Evolutionary conservation across 2,113 vertebrate genomes (phyloP).

Genomic region (Meles meles): DNA sequence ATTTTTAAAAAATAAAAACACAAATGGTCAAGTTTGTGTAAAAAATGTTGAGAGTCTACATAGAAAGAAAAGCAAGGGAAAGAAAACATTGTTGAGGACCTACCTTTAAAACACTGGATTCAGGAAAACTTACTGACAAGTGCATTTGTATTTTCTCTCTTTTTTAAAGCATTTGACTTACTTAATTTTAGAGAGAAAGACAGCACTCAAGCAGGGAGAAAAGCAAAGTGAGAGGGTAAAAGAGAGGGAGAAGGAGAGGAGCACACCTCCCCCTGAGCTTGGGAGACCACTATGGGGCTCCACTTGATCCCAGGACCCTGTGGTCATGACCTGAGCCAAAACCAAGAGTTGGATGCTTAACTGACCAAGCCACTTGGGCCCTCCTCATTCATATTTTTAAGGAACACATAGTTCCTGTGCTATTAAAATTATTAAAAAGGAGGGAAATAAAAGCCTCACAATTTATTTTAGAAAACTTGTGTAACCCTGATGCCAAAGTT

Average conservation of each 20-base stretch:
- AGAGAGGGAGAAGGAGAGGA: not conserved
- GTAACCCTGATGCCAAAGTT: not conserved
- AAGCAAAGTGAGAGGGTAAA: not conserved
- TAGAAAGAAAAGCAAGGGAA: not conserved
- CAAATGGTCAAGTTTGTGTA: not conserved
- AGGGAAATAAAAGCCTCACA: not conserved
- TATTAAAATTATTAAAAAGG: not conserved
- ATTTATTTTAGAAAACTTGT: conserved; percentile 2
- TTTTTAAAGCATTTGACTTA: not conserved
- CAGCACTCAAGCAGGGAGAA: not conserved
- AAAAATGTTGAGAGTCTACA: not conserved
- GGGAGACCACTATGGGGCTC: not conserved
- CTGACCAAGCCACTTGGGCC: not conserved
- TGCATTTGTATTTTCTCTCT: not conserved
- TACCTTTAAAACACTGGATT: not conserved
- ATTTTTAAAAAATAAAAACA: not conserved
- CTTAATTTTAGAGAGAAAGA: not conserved
- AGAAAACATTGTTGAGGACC: not conserved
- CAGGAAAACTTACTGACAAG: not conserved
- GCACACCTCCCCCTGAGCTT: not conserved
- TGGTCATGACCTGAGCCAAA: not conserved
- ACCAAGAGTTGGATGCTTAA: not conserved
- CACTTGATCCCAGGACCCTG: not conserved
- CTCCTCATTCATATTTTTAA: not conserved
- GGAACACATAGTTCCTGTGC: not conserved